These are phyloP conservation scores for Acanthosoma haemorrhoidale DNA, from an alignment of 2,888 invertebrate species.

Conservation along the genomic window DNA sequence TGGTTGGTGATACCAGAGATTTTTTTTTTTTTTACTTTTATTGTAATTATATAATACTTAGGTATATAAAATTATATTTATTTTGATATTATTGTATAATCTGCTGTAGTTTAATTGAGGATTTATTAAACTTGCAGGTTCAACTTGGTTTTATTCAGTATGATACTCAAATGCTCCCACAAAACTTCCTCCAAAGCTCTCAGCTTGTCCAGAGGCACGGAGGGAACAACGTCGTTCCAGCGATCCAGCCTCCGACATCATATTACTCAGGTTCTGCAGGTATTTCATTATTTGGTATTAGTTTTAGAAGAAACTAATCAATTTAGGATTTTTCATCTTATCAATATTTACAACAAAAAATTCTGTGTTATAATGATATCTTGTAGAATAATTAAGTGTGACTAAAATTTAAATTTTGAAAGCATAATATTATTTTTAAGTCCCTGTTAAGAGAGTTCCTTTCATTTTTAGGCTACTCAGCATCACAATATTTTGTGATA, in stretches of 20 bases:
- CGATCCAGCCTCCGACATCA: constrained; percentile 51
- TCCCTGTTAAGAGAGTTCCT: constrained; percentile 37
- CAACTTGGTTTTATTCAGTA: constrained; percentile 52
- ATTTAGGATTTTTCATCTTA: background rate
- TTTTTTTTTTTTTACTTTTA: no score
- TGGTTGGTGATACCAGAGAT: no score
- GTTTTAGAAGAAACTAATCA: constrained; percentile 43
- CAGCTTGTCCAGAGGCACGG: constrained; percentile 59
- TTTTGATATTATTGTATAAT: no score
- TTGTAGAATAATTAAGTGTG: background rate
- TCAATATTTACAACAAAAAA: background rate
- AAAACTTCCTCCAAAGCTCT: constrained; percentile 58
- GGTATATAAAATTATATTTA: no score
- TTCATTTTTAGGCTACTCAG: constrained; percentile 4
- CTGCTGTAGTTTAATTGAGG: no score
- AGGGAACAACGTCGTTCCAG: constrained; percentile 49
- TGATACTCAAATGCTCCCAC: constrained; percentile 53
- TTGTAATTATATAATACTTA: no score
- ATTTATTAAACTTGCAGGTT: constrained; percentile 45
- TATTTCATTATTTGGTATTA: constrained; percentile 39
- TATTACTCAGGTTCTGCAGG: constrained; percentile 53
- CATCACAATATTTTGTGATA: no score
- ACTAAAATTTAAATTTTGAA: background rate
- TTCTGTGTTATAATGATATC: constrained; percentile 20
- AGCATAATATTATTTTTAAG: constrained; percentile 16